Evolutionary conservation across 2,888 invertebrate species (phyloP).

Genomic region (Xanthia togata): DNA sequence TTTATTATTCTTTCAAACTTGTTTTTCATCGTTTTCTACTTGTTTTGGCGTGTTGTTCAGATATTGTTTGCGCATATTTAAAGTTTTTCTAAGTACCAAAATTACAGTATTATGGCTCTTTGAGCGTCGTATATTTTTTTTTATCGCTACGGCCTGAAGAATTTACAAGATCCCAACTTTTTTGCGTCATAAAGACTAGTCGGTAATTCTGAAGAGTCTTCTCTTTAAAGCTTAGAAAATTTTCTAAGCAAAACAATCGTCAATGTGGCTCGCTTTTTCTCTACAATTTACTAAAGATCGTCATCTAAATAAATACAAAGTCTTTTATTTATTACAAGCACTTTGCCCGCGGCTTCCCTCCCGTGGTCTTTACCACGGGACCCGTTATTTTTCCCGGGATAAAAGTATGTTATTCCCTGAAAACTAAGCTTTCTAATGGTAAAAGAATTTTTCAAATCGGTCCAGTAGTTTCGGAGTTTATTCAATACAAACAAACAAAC

Average conservation of each 20-base stretch:
- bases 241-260: background rate
- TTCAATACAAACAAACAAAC: too few species aligned
- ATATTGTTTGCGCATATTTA: slow-evolving; percentile 50
- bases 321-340: too few species aligned
- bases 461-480: too few species aligned
- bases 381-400: too few species aligned
- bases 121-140: slow-evolving; percentile 46
- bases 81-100: slow-evolving; percentile 37
- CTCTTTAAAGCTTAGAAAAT: background rate
- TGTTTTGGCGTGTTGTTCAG: slow-evolving; percentile 34
- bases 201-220: background rate
- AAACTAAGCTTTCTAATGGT: too few species aligned
- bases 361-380: too few species aligned
- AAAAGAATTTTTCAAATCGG: too few species aligned
- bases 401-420: too few species aligned
- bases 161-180: slow-evolving; percentile 15
- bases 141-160: slow-evolving; percentile 18
- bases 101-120: slow-evolving; percentile 52
- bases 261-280: background rate
- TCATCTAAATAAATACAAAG: background rate
- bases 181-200: background rate
- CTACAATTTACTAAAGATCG: background rate
- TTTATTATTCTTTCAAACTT: slow-evolving; percentile 35
- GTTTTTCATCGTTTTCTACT: slow-evolving; percentile 31
- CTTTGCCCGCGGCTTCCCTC: too few species aligned